Conservation (phyloP, 2,797 vertebrate species). For the Martes flavigula region DNA sequence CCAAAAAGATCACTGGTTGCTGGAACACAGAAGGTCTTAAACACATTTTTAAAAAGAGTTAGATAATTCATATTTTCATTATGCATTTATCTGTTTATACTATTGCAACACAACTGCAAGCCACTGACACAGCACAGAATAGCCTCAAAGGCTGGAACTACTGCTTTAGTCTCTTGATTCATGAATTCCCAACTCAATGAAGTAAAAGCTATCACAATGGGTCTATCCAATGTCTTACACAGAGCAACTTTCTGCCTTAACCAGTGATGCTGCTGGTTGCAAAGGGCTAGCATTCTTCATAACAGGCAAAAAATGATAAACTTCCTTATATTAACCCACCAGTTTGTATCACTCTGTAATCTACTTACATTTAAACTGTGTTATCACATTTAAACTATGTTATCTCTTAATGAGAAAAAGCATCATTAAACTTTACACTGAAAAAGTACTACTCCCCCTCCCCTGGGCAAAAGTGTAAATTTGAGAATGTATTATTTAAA, state of each 20-base stretch:
- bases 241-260: background rate
- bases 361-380: background rate
- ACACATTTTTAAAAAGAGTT: slow-evolving; percentile 79
- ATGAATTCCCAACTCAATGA: background rate
- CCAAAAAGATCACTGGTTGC: slow-evolving; percentile 99
- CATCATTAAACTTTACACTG: slow-evolving; percentile 5
- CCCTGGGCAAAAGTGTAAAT: slow-evolving; percentile 28
- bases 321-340: background rate
- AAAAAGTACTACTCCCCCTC: background rate
- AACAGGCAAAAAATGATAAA: background rate
- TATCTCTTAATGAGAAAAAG: slow-evolving; percentile 15
- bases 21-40: slow-evolving; percentile 96
- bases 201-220: background rate
- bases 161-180: slow-evolving; percentile 9
- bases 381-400: background rate
- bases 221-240: background rate
- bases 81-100: slow-evolving; percentile 41
- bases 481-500: background rate
- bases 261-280: background rate
- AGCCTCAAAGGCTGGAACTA: background rate
- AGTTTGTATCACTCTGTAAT: slow-evolving; percentile 11
- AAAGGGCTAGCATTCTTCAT: background rate
- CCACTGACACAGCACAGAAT: background rate
- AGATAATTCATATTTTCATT: slow-evolving; percentile 54
- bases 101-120: background rate